Evolutionary conservation across 2,888 invertebrate genomes (phyloP), one percentile per base, ranked within the genome.

Genomic region (Drosophila lutescens): DNA sequence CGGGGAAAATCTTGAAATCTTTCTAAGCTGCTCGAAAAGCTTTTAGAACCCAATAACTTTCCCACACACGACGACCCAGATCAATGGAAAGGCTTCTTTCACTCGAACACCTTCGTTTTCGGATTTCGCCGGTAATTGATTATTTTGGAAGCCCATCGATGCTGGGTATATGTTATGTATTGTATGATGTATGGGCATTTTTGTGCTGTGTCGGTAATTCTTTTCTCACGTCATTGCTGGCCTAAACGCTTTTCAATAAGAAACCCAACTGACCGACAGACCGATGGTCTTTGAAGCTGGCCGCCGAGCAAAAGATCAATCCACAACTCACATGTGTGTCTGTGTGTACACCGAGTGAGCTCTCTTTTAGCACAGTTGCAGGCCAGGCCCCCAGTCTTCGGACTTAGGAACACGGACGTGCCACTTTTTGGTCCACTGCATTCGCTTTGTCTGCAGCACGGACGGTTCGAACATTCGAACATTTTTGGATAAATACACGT

Each of bases 401-500:
- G 50, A 41, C 43, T 53, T 61, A 56, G 74, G 74, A 56, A 51
- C 74, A 50, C 66, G 71, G 74, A 71, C 71, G 71, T 71, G 71
- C 74, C 67, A 71, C 74, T 57, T 71, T 67, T 71, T 74, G 74
- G 67, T 71, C 74, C 56, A 73, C 32, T 55, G 68, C 36, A 50
- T 20, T 70, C 26, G 72, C 72, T 74, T 71, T 71, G 71, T 71
- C 51, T 56, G 71, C 74, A 38, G 74, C 71, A 71, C 71, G 71
- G 61, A 58, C 63, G 46, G 51, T 55, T 65, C 36, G 38, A 67
- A 54, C 30, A 30, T 55, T 65, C 32, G 38, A 67, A 54, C 58
- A 65, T 75, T 72, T 75, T 75, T 53, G 65, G 71, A 55, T 76
- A 65, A 76, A 65, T 71, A 76, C 71, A 71, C 71, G 74, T 71